Evolutionary conservation across 2,797 vertebrate genomes (phyloP).

Genomic region (Gymnodraco acuticeps): DNA sequence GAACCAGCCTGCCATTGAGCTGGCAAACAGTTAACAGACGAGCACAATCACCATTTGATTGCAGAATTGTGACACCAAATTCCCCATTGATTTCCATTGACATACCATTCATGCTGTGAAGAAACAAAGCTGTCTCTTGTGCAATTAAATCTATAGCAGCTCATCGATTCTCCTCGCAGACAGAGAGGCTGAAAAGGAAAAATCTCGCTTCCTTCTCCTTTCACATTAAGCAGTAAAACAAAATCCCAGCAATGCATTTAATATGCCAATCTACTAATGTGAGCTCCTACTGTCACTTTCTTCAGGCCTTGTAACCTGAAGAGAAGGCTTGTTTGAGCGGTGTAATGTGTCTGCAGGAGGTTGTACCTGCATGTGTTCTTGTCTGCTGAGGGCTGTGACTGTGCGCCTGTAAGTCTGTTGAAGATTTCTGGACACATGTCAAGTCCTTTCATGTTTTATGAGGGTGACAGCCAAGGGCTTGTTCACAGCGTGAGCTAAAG

Average conservation of each 20-base stretch:
- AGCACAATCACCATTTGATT: conserved; percentile 52
- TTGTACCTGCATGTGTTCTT: conserved; percentile 40
- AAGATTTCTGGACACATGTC: conserved; percentile 73
- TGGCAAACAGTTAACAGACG: conserved; percentile 42
- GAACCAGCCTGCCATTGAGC: conserved; percentile 32
- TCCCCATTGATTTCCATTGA: conserved; percentile 50
- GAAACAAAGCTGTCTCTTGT: conserved; percentile 53
- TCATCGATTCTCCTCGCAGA: conserved; percentile 38
- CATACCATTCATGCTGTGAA: conserved; percentile 19
- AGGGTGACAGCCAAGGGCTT: conserved; percentile 69
- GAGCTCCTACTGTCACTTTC: conserved; percentile 5
- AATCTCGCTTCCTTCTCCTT: conserved; percentile 26
- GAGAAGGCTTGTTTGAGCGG: conserved; percentile 27
- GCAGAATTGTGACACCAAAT: conserved; percentile 46
- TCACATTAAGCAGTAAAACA: conserved; percentile 25
- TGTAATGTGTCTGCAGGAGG: conserved; percentile 22
- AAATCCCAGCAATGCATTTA: conserved; percentile 32
- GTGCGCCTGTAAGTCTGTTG: conserved; percentile 37
- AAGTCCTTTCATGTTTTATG: conserved; percentile 80
- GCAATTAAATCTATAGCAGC: conserved; percentile 47
- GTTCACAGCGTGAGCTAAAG: conserved; percentile 75
- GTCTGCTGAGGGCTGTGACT: conserved; percentile 42
- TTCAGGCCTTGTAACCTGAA: conserved; percentile 23
- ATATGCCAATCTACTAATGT: conserved; percentile 28
- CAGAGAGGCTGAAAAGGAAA: conserved; percentile 24